Evolutionary conservation across 2,888 invertebrate genomes (phyloP).

Genomic region (Papilio gigon): DNA sequence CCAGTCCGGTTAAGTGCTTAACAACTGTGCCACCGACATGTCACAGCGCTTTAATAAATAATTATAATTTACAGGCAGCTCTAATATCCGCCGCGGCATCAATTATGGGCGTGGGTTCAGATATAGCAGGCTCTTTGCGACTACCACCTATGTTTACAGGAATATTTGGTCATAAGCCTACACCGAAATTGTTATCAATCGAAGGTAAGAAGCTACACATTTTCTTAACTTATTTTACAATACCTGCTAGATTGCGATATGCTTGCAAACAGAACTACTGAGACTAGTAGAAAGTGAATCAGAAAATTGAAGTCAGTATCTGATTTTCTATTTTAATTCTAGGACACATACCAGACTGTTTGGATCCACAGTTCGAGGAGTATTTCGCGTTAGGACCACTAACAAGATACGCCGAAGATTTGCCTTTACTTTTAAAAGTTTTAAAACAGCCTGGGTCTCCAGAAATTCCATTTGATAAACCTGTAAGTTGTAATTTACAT

Average conservation of each 20-base stretch:
- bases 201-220: conserved; percentile 67
- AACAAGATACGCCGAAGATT: conserved; percentile 92
- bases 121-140: conserved; percentile 94
- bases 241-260: no score
- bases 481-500: conserved; percentile 54
- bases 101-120: conserved; percentile 91
- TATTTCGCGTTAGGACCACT: conserved; percentile 93
- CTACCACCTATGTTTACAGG: conserved; percentile 96
- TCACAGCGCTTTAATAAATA: neutral
- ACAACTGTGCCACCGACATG: no score
- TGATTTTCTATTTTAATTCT: conserved; percentile 17
- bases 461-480: conserved; percentile 72
- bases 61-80: conserved; percentile 81
- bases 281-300: neutral
- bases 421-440: conserved; percentile 88
- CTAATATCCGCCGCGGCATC: conserved; percentile 91
- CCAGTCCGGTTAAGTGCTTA: no score
- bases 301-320: neutral
- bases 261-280: neutral
- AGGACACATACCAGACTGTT: conserved; percentile 86
- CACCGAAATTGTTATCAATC: conserved; percentile 85
- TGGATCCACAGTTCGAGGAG: conserved; percentile 84
- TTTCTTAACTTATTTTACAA: no score
- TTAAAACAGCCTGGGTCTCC: conserved; percentile 80
- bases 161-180: conserved; percentile 96